phyloP scores from a whole-genome alignment of 2,797 vertebrate genomes.

The Gadopsis bispinosus region DNA sequence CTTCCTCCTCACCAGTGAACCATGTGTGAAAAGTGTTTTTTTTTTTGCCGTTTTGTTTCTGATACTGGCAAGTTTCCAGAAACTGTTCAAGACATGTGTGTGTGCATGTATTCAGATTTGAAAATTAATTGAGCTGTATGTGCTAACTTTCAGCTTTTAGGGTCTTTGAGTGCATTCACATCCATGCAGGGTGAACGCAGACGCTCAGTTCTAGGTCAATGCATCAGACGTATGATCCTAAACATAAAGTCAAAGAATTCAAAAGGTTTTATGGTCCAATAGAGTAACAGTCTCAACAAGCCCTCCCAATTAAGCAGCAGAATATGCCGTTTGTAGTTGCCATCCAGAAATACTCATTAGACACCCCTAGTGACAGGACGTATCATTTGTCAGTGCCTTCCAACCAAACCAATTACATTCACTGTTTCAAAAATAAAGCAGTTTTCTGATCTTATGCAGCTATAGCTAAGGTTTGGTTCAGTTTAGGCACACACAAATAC shows the following conservation, averaged over 20 bases:
- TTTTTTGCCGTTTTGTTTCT: neutral
- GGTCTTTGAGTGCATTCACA: neutral
- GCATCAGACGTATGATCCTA: neutral
- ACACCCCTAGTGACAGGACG: neutral
- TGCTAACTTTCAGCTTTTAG: neutral
- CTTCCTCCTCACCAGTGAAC: constrained; percentile 5
- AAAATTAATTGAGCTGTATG: neutral
- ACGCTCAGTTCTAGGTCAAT: neutral
- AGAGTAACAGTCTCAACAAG: neutral
- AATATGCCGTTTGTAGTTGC: too few relatives aligned
- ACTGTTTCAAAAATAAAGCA: too few relatives aligned
- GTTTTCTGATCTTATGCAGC: neutral
- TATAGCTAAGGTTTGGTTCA: neutral
- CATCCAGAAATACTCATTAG: too few relatives aligned
- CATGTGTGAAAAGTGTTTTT: too few relatives aligned
- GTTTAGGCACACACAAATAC: neutral
- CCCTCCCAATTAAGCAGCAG: too few relatives aligned
- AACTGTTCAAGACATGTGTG: constrained; percentile 1
- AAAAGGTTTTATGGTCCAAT: neutral
- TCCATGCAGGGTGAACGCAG: neutral
- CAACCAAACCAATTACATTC: neutral
- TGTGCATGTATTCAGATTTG: constrained; percentile 1
- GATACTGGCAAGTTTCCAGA: neutral
- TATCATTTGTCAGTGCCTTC: neutral
- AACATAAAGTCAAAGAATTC: neutral